These are phyloP conservation scores for Physocephala rufipes DNA, from an alignment of 2,888 invertebrate species.

Conservation along the genomic window DNA sequence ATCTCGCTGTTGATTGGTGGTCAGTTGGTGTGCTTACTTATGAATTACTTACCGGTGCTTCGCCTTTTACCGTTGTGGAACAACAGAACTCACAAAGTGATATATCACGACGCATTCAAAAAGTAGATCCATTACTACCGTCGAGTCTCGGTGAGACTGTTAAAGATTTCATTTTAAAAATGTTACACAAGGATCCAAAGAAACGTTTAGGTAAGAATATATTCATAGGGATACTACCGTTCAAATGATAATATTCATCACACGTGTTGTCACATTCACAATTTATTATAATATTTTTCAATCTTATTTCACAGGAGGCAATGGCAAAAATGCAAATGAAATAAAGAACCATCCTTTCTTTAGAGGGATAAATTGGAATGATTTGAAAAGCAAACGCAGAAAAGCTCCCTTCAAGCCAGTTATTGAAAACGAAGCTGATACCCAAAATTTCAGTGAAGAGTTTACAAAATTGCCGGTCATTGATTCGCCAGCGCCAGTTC, in stretches of 20 bases:
- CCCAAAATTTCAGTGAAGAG: slow-evolving; percentile 96
- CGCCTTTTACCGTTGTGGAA: slow-evolving; percentile 96
- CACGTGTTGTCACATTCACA: not conserved
- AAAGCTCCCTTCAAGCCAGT: slow-evolving; percentile 91
- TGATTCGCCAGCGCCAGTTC: slow-evolving; percentile 90
- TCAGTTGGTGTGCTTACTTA: slow-evolving; percentile 96
- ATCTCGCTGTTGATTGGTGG: slow-evolving; percentile 99
- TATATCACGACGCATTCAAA: slow-evolving; percentile 90
- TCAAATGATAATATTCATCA: too few relatives aligned
- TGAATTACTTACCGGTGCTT: slow-evolving; percentile 95
- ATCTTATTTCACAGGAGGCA: slow-evolving; percentile 70
- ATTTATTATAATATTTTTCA: not conserved
- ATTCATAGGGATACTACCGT: too few relatives aligned
- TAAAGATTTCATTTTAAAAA: slow-evolving; percentile 78
- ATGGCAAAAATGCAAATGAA: slow-evolving; percentile 85
- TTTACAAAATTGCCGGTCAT: slow-evolving; percentile 92
- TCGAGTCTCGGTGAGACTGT: slow-evolving; percentile 76
- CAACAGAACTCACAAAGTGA: slow-evolving; percentile 94
- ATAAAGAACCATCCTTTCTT: slow-evolving; percentile 92
- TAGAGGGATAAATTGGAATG: slow-evolving; percentile 82
- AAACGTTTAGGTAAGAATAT: slow-evolving; percentile 71
- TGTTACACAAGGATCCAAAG: slow-evolving; percentile 90
- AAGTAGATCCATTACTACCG: slow-evolving; percentile 90
- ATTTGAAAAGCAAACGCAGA: slow-evolving; percentile 79
- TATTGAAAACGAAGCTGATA: slow-evolving; percentile 86